Evolutionary conservation across 2,113 vertebrate species (phyloP).

Genomic region (Urocynchramus pylzowi): DNA sequence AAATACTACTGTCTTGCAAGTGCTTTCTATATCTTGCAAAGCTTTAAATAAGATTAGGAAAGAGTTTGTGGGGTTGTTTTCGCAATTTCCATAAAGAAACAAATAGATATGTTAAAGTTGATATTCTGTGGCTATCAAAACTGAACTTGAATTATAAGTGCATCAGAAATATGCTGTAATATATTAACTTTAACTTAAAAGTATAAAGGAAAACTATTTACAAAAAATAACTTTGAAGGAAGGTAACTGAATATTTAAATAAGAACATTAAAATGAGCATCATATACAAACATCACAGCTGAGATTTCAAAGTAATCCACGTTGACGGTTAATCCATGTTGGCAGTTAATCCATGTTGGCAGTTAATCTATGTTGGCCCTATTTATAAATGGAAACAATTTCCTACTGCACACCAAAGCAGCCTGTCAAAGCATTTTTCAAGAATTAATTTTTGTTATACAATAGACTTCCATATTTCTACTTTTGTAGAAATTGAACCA

Average conservation of each 20-base stretch:
- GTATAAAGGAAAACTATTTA: neutral
- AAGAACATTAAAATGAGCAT: neutral
- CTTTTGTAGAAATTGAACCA: neutral
- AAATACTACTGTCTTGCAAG: neutral
- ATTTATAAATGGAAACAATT: neutral
- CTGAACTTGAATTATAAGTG: neutral
- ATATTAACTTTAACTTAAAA: neutral
- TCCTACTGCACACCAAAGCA: neutral
- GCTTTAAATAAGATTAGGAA: slow-evolving; percentile 22
- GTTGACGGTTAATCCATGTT: neutral
- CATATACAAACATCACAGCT: neutral
- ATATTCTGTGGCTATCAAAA: neutral
- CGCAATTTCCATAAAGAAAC: slow-evolving; percentile 31
- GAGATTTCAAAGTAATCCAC: neutral
- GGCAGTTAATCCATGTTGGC: neutral
- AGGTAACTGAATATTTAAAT: neutral
- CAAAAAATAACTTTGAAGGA: neutral
- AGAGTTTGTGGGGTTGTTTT: neutral
- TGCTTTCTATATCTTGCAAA: neutral
- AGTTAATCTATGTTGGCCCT: neutral
- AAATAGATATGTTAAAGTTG: neutral
- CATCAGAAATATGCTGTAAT: neutral
- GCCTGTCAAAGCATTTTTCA: neutral
- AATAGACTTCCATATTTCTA: neutral
- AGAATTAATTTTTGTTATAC: neutral